phyloP scores from a whole-genome alignment of 2,113 vertebrate genomes.

The Rynchops niger region DNA sequence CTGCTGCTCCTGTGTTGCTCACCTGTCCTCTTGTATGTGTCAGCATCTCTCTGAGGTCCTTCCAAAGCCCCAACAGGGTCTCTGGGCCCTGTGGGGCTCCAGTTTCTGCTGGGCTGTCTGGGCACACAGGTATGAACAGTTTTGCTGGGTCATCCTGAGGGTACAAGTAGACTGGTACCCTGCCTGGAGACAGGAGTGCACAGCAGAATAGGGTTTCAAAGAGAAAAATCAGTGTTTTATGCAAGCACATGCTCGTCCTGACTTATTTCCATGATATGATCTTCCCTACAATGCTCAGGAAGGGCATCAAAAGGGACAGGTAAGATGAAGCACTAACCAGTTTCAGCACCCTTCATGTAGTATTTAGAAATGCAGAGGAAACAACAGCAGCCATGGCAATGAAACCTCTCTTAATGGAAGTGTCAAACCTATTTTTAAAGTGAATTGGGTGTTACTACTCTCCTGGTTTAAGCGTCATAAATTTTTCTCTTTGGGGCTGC shows the following conservation, averaged over 20 bases:
- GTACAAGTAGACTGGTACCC: neutral
- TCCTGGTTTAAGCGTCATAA: neutral
- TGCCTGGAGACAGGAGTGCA: too few relatives aligned
- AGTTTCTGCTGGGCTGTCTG: neutral
- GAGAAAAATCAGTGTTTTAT: neutral
- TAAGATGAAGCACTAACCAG: neutral
- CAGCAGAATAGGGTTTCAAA: neutral
- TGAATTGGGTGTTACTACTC: neutral
- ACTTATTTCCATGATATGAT: neutral
- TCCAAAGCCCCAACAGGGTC: neutral
- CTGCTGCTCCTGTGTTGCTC: neutral
- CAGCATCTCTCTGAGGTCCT: neutral
- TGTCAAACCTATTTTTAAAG: neutral
- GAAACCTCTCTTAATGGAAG: neutral
- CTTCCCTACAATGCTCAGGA: neutral
- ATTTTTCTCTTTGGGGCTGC: neutral
- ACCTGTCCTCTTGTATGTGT: too few relatives aligned
- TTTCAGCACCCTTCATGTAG: neutral
- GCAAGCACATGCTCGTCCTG: neutral
- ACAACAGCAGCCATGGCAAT: neutral
- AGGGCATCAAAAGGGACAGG: neutral
- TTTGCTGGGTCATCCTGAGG: neutral
- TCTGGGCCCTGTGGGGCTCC: accelerated
- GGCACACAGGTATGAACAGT: neutral
- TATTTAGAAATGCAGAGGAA: neutral